Evolutionary conservation across 1,140 invertebrate species (phyloP), one percentile per base, ranked within the genome.

Genomic region (Chrysopa pallens): DNA sequence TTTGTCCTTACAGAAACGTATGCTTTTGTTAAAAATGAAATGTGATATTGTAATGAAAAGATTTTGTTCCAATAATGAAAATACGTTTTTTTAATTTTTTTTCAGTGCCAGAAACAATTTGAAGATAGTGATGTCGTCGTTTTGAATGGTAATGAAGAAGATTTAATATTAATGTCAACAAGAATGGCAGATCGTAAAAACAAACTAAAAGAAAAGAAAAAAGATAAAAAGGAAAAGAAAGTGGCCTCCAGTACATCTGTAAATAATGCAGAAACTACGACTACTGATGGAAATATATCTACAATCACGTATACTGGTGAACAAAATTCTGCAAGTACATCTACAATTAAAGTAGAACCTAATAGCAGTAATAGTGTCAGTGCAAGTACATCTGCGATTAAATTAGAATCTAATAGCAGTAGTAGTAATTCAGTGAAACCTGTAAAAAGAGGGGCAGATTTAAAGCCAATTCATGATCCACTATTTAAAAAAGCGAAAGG

Each of bases 61-160:
- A n/a, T n/a, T n/a, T n/a, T n/a, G n/a, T n/a, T n/a, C n/a, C n/a
- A n/a, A n/a, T n/a, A n/a, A n/a, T n/a, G n/a, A n/a, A n/a, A n/a
- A n/a, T n/a, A n/a, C n/a, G n/a, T n/a, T n/a, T n/a, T n/a, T n/a
- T n/a, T n/a, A n/a, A n/a, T n/a, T 23, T 23, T 23, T 23, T 23
- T 68, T 42, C 60, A 79, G 63, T 96, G 93, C 66, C 84, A 85
- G 48, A 67, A 77, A 56, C 64, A 76, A 1, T 90, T 81, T 57
- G 64, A 65, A 5, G 67, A 79, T 6, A 73, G 78, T 45, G 88
- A 97, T 62, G 61, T 96, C 9, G 76, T 98, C 28, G 60, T 88
- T 7, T 61, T 98, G 13, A 91, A 96, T 71, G 84, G 84, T 37
- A 74, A 69, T 27, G 84, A 81, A 17, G 83, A 88, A 39, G 84